Evolutionary conservation across 2,888 invertebrate genomes (phyloP).

Genomic region (Clistopyga incitator): DNA sequence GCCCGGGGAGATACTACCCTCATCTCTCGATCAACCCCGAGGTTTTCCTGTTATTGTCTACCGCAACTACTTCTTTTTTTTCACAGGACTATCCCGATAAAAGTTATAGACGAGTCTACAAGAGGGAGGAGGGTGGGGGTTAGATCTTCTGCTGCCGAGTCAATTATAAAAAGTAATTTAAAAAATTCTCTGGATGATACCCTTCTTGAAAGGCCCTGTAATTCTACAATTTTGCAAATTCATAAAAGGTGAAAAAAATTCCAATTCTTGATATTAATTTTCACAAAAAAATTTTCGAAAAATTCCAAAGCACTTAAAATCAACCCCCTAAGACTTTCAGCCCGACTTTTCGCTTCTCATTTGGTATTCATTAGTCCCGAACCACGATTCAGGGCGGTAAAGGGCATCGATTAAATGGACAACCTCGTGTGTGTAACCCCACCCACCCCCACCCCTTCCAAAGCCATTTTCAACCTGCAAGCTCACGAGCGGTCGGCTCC

Average conservation of each 20-base stretch:
- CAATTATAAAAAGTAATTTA: too few species aligned
- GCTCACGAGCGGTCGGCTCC: conserved; percentile 16
- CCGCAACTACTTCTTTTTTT: not conserved
- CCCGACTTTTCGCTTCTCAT: not conserved
- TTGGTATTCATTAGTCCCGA: not conserved
- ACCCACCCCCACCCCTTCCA: too few species aligned
- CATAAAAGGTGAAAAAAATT: too few species aligned
- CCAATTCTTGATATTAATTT: too few species aligned
- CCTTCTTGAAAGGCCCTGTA: too few species aligned
- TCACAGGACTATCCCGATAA: not conserved
- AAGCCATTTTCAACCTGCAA: conserved; percentile 33
- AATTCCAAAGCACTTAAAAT: not conserved
- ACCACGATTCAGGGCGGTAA: not conserved
- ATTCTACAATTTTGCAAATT: too few species aligned
- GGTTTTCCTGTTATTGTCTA: conserved; percentile 38
- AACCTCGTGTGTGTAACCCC: not conserved
- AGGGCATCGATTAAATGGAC: conserved; percentile 17
- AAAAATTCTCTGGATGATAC: too few species aligned
- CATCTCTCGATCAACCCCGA: conserved; percentile 35
- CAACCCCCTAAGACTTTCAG: not conserved
- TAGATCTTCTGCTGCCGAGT: too few species aligned
- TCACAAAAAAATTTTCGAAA: too few species aligned
- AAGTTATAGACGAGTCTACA: not conserved
- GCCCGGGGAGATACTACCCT: conserved; percentile 14
- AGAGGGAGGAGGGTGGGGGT: not conserved